A percentile compares a stretch with the other conserved stretches of the same genome.
phyloP scores from a whole-genome alignment of 2,888 invertebrate species.

The Cetonia aurata region DNA sequence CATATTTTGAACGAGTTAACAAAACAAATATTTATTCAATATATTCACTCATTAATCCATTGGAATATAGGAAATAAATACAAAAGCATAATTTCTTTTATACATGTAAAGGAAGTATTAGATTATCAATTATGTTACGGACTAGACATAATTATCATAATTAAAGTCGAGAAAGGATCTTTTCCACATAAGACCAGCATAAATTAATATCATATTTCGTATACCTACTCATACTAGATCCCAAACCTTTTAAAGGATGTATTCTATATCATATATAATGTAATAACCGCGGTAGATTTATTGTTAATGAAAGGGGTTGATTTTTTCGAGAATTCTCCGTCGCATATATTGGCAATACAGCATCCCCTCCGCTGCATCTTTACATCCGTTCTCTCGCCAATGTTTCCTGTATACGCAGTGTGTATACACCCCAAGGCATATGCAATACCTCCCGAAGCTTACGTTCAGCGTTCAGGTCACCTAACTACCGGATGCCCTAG shows the following conservation, averaged over 20 bases:
- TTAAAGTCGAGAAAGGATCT: slow-evolving; percentile 22
- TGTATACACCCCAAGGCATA: slow-evolving; percentile 20
- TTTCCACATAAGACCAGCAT: slow-evolving; percentile 6
- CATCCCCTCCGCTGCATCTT: neutral
- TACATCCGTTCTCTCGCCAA: neutral
- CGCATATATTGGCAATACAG: slow-evolving; percentile 19
- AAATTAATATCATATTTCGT: neutral
- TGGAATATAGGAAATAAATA: too few relatives aligned
- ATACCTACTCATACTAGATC: neutral
- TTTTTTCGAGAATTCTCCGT: too few relatives aligned
- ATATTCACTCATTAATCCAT: too few relatives aligned
- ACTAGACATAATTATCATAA: slow-evolving; percentile 8
- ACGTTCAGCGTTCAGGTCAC: slow-evolving; percentile 48
- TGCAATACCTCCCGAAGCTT: slow-evolving; percentile 34
- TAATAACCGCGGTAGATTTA: too few relatives aligned
- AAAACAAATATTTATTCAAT: too few relatives aligned
- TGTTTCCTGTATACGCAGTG: slow-evolving; percentile 22
- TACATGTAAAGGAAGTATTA: neutral
- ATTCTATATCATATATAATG: too few relatives aligned
- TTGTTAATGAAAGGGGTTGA: too few relatives aligned
- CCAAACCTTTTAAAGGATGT: too few relatives aligned
- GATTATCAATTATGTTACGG: slow-evolving; percentile 8
- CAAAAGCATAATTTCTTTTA: too few relatives aligned
- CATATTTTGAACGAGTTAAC: too few relatives aligned
- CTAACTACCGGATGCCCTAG: slow-evolving; percentile 47